Conservation (phyloP, 2,113 vertebrate species). For the Notiomystis cincta region DNA sequence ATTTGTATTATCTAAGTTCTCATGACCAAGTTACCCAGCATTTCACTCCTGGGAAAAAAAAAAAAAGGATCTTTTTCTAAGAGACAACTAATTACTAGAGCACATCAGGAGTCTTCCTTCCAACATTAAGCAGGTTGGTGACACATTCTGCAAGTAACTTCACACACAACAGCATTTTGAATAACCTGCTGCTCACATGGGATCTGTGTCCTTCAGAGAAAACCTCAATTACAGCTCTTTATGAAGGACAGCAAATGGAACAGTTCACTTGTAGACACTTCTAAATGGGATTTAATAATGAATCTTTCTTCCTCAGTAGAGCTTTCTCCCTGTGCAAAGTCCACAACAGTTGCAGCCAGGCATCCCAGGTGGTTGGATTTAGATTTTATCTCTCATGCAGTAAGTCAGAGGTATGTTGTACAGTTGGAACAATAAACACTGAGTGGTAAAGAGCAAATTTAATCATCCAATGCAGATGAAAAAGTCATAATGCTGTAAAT, state of each 20-base stretch:
- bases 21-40: not conserved
- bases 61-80: not conserved
- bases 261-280: not conserved
- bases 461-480: slow-evolving; percentile 30
- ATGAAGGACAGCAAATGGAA: not conserved
- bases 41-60: not conserved
- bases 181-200: not conserved
- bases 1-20: not conserved
- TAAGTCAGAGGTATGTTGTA: not conserved
- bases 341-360: not conserved
- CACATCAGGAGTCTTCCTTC: not conserved
- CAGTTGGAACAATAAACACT: not conserved
- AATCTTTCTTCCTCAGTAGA: not conserved
- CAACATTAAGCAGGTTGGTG: not conserved
- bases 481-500: slow-evolving; percentile 44
- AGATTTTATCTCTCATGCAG: not conserved
- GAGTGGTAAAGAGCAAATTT: slow-evolving; percentile 17
- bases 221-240: not conserved
- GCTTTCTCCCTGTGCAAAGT: not conserved
- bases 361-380: not conserved
- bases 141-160: not conserved
- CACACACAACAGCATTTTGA: not conserved
- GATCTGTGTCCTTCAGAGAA: not conserved
- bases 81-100: not conserved
- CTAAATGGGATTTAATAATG: not conserved